These are phyloP conservation scores for Pantelozetes paolii DNA, from an alignment of 2,888 invertebrate species.

Conservation along the genomic window DNA sequence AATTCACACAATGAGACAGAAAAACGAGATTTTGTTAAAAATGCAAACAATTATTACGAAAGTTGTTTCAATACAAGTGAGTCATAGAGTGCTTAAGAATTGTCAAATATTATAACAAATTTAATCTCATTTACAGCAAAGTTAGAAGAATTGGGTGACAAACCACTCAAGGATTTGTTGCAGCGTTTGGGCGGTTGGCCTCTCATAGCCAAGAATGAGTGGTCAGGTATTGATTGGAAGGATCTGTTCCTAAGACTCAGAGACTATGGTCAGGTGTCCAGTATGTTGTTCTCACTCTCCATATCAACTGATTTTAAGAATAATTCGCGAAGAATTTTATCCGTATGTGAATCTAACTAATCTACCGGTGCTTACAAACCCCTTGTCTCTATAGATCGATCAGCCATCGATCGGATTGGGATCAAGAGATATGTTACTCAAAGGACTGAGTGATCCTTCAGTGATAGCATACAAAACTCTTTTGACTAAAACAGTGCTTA, in stretches of 20 bases:
- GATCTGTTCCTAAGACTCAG: not conserved
- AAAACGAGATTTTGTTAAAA: constrained; percentile 49
- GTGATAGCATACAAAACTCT: constrained; percentile 62
- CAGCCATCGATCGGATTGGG: constrained; percentile 1
- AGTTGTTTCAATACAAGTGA: constrained; percentile 52
- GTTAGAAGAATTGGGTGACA: not conserved
- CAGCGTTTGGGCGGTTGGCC: not conserved
- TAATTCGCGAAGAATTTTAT: constrained; percentile 2
- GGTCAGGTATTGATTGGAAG: not conserved
- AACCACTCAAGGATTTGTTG: not conserved
- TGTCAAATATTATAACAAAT: not conserved
- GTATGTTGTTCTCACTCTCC: constrained; percentile 8
- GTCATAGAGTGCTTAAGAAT: too few species aligned
- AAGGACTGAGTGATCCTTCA: constrained; percentile 65
- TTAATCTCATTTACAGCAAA: not conserved
- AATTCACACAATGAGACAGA: constrained; percentile 27
- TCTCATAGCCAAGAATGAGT: not conserved
- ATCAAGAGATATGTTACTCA: not conserved
- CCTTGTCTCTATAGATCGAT: not conserved
- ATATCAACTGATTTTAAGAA: constrained; percentile 1
- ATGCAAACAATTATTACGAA: constrained; percentile 51
- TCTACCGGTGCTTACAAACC: too few species aligned
- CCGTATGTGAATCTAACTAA: not conserved
- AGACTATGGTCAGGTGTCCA: not conserved
- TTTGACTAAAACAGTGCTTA: constrained; percentile 71